These are phyloP conservation scores for Typhlomys cinereus DNA, from an alignment of 2,113 vertebrate genomes.

Conservation along the genomic window DNA sequence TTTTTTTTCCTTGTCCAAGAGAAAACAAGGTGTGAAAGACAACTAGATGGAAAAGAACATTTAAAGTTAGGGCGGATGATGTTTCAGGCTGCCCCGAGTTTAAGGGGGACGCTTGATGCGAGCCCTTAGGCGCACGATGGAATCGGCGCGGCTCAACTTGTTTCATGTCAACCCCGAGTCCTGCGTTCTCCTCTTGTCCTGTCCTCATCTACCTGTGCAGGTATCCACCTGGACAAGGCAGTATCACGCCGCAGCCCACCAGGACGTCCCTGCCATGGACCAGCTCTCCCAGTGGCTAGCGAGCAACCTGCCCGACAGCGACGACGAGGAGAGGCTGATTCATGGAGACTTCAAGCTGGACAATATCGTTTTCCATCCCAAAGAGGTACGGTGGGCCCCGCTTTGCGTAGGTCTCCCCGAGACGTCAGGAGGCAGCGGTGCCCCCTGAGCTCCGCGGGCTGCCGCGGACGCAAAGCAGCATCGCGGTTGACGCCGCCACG, in stretches of 20 bases:
- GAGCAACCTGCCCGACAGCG: conserved; percentile 88
- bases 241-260: conserved; percentile 90
- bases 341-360: conserved; percentile 95
- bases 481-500: not conserved
- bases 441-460: no score
- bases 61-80: not conserved
- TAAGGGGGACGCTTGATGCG: not conserved
- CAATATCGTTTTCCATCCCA: conserved; percentile 95
- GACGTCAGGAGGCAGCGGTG: not conserved
- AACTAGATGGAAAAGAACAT: conserved; percentile 4
- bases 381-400: conserved; percentile 85
- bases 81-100: not conserved
- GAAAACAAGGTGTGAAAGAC: conserved; percentile 37
- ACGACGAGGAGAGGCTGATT: conserved; percentile 89
- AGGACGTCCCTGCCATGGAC: conserved; percentile 90
- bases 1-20: not conserved
- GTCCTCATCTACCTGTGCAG: conserved; percentile 81
- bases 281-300: conserved; percentile 91
- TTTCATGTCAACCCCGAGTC: not conserved
- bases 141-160: not conserved
- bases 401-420: not conserved
- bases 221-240: conserved; percentile 95
- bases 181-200: not conserved
- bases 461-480: no score
- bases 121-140: not conserved